Evolutionary conservation across 2,888 invertebrate species (phyloP), one percentile per base, ranked within the genome.

Genomic region (Drosophila ustulata): DNA sequence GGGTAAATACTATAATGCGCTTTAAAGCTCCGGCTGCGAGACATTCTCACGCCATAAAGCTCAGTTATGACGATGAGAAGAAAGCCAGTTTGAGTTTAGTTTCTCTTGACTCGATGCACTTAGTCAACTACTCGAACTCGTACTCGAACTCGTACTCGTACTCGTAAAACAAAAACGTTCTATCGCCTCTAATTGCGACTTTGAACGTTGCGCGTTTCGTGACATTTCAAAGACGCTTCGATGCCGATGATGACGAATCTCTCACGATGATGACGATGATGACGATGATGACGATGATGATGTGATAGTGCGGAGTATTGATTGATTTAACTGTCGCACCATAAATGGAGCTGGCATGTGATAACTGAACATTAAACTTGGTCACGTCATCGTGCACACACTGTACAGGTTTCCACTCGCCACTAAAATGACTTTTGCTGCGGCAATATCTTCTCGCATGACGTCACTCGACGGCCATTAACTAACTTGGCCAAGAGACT

Each of bases 321-420:
- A 73, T 73, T 75, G 75, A 75, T 72, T 78, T 69, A 78, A 79
- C 65, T 61, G 61, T 59, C 78, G 28, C 41, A 50, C 78, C 80
- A 68, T 75, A 78, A 75, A 78, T 78, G 78, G 78, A 52, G 58
- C 49, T 51, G 23, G 45, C 23, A 25, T 55, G 39, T 75, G 55
- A 46, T 71, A 63, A 58, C 45, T 47, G 11, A 50, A 32, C 65
- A 59, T 49, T 25, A 43, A 47, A 66, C 53, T 66, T 61, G 71
- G 61, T 71, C 71, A 67, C 72, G 72, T 71, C 72, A 72, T 72
- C 57, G 41, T 30, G 61, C 37, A 46, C 34, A 41, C 51, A 59
- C 59, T 71, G 59, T 58, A n/a, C 30, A 7, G 28, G 9, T 39
- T 51, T 45, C 51, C 43, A 58, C 37, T 58, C 58, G 59, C 45